Base-by-base conservation (phyloP, 2,797 vertebrate species). In the Odontamblyopus rebecca region DNA sequence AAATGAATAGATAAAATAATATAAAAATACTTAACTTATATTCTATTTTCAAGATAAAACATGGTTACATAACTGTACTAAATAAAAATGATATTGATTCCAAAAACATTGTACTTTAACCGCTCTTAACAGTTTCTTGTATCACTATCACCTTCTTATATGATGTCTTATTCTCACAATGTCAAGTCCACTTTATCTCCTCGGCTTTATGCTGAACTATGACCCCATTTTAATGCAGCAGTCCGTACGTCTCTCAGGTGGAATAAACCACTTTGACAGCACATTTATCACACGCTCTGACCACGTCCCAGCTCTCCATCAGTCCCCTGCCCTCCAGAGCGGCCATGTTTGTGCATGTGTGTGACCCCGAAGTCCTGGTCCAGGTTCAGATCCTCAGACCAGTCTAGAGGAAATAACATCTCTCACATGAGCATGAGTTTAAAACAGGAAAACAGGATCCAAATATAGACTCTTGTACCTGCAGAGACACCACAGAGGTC, bases 221-320 rank as follows among this genome's bases (percentile, higher is more conserved):
- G 51, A 59, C 48, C 69, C 32, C 48, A 32, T 56, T 32, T 70
- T 76, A 54, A 71, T 60, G 59, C 71, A 41, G 76, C 73, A 29
- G 68, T 57, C 38, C 71, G 56, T 4, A 32, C 86, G 83, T 77
- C 85, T 80, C 79, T 75, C 23, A 61, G 61, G 82, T 83, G 82
- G 86, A 89, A 89, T 70, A 80, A 84, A 74, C 63, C 70, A 59
- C 38, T 74, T 74, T 88, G 89, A 85, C 86, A 89, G 86, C 60
- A 74, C 72, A 84, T 90, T 84, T 85, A 79, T 88, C 72, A 86
- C 86, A 87, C 85, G 83, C 78, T 78, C 70, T 84, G 81, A 83
- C 81, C 82, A 85, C 85, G 73, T 12, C 30, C 69, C 75, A 76
- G 79, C 23, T 79, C 86, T 85, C 72, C 81, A 86, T 79, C 79